phyloP scores from a whole-genome alignment of 2,888 invertebrate species.

The Dromius quadrimaculatus region DNA sequence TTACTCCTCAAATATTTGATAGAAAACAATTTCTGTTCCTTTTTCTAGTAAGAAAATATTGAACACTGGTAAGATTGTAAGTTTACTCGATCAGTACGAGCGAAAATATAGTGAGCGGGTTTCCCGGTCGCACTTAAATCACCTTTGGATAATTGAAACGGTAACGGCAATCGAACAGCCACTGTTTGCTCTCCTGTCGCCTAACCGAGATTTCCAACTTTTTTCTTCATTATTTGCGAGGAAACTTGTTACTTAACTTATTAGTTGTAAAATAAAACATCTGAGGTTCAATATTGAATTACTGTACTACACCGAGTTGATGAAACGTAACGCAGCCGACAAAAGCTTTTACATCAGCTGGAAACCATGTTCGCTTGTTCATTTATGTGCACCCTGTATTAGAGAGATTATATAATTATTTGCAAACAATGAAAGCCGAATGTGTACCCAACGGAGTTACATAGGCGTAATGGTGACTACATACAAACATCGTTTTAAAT shows the following conservation, averaged over 20 bases:
- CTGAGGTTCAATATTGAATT: too few species aligned
- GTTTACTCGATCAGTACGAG: background rate
- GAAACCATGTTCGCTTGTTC: conserved; percentile 25
- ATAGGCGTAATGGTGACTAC: background rate
- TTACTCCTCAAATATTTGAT: conserved; percentile 9
- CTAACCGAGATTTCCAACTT: too few species aligned
- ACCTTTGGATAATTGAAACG: conserved; percentile 34
- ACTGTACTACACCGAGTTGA: too few species aligned
- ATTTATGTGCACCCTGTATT: conserved; percentile 29
- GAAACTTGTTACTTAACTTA: too few species aligned
- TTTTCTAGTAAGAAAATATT: conserved; percentile 3
- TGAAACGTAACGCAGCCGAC: conserved; percentile 3
- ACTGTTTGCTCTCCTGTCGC: conserved; percentile 33
- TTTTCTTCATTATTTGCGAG: too few species aligned
- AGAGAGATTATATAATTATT: conserved; percentile 34
- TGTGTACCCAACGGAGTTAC: conserved; percentile 4
- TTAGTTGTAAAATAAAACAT: too few species aligned
- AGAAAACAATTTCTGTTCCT: background rate
- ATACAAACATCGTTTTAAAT: conserved; percentile 14
- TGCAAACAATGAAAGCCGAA: conserved; percentile 38
- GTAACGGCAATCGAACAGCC: conserved; percentile 35
- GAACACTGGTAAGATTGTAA: background rate
- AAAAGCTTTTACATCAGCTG: conserved; percentile 7
- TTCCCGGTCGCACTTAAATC: conserved; percentile 28
- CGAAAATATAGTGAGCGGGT: background rate